These are phyloP conservation scores for Drosophila fuyamai DNA, from an alignment of 1,140 invertebrate species.

Conservation along the genomic window DNA sequence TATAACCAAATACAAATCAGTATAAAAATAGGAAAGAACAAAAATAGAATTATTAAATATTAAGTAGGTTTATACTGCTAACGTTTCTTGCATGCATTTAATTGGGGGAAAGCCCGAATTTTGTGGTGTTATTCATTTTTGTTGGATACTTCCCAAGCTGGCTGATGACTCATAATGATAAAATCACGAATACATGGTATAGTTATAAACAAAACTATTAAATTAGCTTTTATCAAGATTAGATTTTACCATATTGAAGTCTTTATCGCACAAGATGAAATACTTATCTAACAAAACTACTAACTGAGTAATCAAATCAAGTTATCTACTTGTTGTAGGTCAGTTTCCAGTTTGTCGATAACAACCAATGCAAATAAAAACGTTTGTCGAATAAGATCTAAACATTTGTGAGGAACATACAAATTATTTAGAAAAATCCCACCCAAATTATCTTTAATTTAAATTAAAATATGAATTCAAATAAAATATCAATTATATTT, in stretches of 20 bases:
- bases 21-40: neutral
- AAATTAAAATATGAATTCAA: too few relatives aligned
- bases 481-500: too few relatives aligned
- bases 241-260: neutral
- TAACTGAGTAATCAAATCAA: constrained; percentile 7
- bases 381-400: too few relatives aligned
- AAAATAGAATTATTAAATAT: neutral
- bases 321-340: constrained; percentile 14
- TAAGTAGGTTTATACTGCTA: neutral
- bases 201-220: neutral
- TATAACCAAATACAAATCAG: neutral
- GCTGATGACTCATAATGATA: neutral
- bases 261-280: constrained; percentile 6
- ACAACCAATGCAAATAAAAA: too few relatives aligned
- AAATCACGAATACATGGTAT: neutral
- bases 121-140: neutral
- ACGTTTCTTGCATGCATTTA: neutral
- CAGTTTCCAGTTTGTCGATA: neutral
- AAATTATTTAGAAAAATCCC: too few relatives aligned
- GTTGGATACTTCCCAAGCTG: too few relatives aligned
- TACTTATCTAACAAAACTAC: neutral
- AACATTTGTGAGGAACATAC: too few relatives aligned
- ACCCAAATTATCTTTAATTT: too few relatives aligned
- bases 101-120: neutral
- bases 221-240: neutral